Percentiles rank a stretch among this genome's conserved stretches.
Evolutionary conservation across 2,797 vertebrate species (phyloP).

Genomic region (Bovichtus diacanthus): DNA sequence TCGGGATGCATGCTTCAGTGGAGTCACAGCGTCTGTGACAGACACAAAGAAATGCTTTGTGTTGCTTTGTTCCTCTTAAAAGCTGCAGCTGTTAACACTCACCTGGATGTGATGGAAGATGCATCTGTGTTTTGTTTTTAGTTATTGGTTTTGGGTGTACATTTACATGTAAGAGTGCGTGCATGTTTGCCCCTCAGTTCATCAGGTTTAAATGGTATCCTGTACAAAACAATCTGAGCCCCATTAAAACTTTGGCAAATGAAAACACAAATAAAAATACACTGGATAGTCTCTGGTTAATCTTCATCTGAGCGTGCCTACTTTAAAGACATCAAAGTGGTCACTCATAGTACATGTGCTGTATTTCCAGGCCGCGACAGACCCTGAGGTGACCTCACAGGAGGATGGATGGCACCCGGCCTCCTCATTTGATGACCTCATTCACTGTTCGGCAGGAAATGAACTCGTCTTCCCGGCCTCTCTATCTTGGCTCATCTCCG

Average conservation of each 20-base stretch:
- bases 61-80: constrained; percentile 55
- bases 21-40: constrained; percentile 36
- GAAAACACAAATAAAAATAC: constrained; percentile 77
- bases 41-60: constrained; percentile 40
- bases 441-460: constrained; percentile 60
- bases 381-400: constrained; percentile 51
- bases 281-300: constrained; percentile 62
- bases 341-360: constrained; percentile 34
- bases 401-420: constrained; percentile 49
- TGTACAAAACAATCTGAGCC: constrained; percentile 67
- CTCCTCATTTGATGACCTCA: constrained; percentile 56
- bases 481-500: constrained; percentile 59
- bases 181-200: constrained; percentile 41
- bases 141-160: constrained; percentile 41
- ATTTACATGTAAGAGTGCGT: constrained; percentile 42
- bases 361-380: constrained; percentile 30
- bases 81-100: constrained; percentile 67
- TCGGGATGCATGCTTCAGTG: constrained; percentile 44
- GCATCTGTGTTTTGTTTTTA: constrained; percentile 43
- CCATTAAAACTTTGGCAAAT: constrained; percentile 73
- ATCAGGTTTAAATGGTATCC: constrained; percentile 65
- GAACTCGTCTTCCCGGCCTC: constrained; percentile 56
- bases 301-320: constrained; percentile 55
- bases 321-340: constrained; percentile 58
- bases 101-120: constrained; percentile 61